phyloP scores from a whole-genome alignment of 2,113 vertebrate genomes.

The Stegastes partitus region DNA sequence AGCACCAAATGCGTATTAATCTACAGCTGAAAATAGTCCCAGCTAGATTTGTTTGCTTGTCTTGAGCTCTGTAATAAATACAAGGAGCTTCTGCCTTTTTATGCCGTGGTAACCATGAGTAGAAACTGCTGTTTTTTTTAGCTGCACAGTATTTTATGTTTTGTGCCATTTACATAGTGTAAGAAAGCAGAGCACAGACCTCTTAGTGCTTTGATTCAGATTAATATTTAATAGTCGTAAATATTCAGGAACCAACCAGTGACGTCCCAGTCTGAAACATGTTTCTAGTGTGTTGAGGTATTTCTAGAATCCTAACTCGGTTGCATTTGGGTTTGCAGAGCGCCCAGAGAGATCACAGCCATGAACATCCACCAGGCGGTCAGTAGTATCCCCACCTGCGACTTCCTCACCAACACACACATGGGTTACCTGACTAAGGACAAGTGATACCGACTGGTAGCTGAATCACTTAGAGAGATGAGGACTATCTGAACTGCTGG shows the following conservation, averaged over 20 bases:
- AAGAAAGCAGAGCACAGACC: no score
- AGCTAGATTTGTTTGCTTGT: no score
- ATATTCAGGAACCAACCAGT: neutral
- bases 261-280: slow-evolving; percentile 1
- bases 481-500: slow-evolving; percentile 3
- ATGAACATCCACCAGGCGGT: slow-evolving; percentile 97
- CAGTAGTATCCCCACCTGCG: slow-evolving; percentile 92
- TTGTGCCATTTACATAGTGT: no score
- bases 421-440: slow-evolving; percentile 90
- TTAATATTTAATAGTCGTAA: neutral
- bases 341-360: slow-evolving; percentile 93
- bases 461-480: neutral
- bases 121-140: no score
- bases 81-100: no score
- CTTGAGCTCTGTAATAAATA: no score
- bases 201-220: neutral
- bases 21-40: no score
- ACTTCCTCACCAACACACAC: slow-evolving; percentile 95
- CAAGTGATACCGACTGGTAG: slow-evolving; percentile 17
- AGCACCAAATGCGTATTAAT: no score
- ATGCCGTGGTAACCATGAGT: no score
- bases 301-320: slow-evolving; percentile 6
- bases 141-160: no score
- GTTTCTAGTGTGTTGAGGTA: neutral
- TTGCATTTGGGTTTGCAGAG: slow-evolving; percentile 79